Evolutionary conservation across 23 tunicate genomes (phyloP).

Genomic region (Phallusia fumigata): DNA sequence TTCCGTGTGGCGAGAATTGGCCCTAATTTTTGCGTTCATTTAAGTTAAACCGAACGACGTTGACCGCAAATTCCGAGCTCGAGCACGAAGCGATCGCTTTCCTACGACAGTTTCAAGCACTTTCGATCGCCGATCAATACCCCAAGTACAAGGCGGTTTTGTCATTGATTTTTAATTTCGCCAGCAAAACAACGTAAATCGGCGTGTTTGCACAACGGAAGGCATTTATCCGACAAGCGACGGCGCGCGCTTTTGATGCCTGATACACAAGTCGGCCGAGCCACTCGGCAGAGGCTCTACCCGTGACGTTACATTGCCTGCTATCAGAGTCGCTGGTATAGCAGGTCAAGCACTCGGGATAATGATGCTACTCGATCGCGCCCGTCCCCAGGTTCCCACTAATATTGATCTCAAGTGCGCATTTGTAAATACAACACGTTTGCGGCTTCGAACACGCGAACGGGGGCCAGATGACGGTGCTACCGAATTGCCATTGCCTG

Average conservation of each 20-base stretch:
- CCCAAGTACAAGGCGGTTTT: slow-evolving; percentile 14
- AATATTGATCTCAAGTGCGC: slow-evolving; percentile 4
- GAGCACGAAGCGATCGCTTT: neutral
- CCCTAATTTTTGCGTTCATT: neutral
- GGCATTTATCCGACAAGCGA: slow-evolving; percentile 7
- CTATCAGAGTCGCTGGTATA: neutral
- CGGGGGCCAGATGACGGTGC: neutral
- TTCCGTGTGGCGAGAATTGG: neutral
- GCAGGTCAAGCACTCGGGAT: neutral
- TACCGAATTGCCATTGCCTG: neutral
- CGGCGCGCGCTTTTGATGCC: neutral
- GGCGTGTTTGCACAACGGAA: slow-evolving; percentile 4
- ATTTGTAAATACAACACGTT: slow-evolving; percentile 6
- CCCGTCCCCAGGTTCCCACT: neutral
- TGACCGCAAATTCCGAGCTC: neutral
- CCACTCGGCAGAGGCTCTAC: neutral
- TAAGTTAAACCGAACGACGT: neutral
- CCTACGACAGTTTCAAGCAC: neutral
- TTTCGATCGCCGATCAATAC: neutral
- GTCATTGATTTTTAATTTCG: neutral
- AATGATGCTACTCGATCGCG: neutral
- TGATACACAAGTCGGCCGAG: neutral
- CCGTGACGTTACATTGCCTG: neutral
- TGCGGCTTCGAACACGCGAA: slow-evolving; percentile 6
- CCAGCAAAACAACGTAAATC: neutral